Base-by-base conservation (phyloP, 92 coral and sea anemone species). In the Desmophyllum pertusum region DNA sequence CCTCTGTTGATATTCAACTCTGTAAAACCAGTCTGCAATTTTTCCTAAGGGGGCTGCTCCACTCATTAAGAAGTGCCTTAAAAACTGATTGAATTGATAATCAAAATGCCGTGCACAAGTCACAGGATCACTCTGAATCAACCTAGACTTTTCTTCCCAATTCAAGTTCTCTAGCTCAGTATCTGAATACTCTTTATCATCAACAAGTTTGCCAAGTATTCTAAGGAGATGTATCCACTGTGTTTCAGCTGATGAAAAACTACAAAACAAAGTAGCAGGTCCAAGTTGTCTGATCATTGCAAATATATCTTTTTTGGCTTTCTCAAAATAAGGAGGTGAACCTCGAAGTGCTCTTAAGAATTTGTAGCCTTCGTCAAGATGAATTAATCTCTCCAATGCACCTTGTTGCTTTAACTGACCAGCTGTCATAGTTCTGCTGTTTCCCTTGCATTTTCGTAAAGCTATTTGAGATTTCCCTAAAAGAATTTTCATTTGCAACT, bases 161-260 rank as follows among this genome's bases (percentile, higher is more conserved):
- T 85, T 85, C 23, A 92, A 63, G 35, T 85, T 89, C 39, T 89
- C 76, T 85, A 81, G 23, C 53, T 92, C 86, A n/a, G 65, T 21
- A 84, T 88, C 92, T 73, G 89, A 84, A 67, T 85, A 91, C 18
- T 67, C 41, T 55, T 84, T 91, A 17, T 85, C 43, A 82, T 92
- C 95, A 85, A 92, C 83, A 81, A 92, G 92, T 61, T 89, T 29
- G 42, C 90, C 92, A 64, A 91, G 80, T 38, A 91, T 89, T 81
- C 90, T 88, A 2, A 91, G 81, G n/a, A 89, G 81, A 72, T 91
- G 87, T n/a, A 53, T 48, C 94, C 92, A n/a, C n/a, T n/a, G n/a
- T n/a, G n/a, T n/a, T n/a, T n/a, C n/a, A n/a, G n/a, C n/a, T n/a
- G n/a, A n/a, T n/a, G n/a, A n/a, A n/a, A n/a, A n/a, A n/a, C n/a